Conservation (phyloP, 2,113 vertebrate genomes). For the Halcyon senegalensis region DNA sequence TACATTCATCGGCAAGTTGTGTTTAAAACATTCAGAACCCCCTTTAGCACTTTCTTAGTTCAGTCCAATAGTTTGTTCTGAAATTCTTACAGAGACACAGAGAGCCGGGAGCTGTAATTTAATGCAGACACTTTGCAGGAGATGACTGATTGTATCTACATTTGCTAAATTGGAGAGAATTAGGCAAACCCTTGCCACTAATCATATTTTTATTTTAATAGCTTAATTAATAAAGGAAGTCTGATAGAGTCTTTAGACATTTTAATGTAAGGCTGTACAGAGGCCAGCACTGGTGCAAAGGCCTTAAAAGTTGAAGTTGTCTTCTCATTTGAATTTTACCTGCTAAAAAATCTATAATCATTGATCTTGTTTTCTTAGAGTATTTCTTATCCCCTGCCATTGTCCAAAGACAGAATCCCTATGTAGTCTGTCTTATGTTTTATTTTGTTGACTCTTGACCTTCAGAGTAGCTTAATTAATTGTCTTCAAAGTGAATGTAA, state of each 20-base stretch:
- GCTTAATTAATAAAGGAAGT: slow-evolving; percentile 31
- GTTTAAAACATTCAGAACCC: neutral
- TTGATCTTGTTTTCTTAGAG: slow-evolving; percentile 7
- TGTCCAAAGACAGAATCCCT: neutral
- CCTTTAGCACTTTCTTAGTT: neutral
- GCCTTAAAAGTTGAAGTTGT: neutral
- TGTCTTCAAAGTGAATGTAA: slow-evolving; percentile 11
- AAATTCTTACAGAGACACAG: neutral
- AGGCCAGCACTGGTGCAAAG: neutral
- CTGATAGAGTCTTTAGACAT: neutral
- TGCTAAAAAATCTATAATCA: slow-evolving; percentile 32
- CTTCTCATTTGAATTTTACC: slow-evolving; percentile 22
- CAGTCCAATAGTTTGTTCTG: neutral
- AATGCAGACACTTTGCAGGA: neutral
- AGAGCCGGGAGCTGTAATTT: neutral
- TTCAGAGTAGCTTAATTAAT: slow-evolving; percentile 24
- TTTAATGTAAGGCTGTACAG: neutral
- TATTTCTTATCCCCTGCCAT: slow-evolving; percentile 8
- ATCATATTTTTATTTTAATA: slow-evolving; percentile 1
- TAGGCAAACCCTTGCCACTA: neutral
- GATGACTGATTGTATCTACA: neutral
- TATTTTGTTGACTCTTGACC: neutral
- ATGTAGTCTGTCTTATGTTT: neutral
- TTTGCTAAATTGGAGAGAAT: slow-evolving; percentile 11
- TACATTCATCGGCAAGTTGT: neutral